Conservation (phyloP, 1,140 invertebrate genomes). For the Olivierus martensii region DNA sequence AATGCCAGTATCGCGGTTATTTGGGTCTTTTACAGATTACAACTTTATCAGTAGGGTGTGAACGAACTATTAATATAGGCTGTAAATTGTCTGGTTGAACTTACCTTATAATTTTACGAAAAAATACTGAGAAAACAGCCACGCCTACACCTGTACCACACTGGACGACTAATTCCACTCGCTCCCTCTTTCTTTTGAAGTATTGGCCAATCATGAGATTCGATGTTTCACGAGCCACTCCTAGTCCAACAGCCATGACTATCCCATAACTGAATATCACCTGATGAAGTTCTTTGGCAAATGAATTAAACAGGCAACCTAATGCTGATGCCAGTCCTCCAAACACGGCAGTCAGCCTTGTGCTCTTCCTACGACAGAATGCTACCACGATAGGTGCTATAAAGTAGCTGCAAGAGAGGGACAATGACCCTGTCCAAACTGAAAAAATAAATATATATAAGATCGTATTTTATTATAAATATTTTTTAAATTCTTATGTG, state of each 20-base stretch:
- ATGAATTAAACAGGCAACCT: conserved; percentile 27
- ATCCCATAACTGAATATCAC: conserved; percentile 15
- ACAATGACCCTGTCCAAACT: conserved; percentile 37
- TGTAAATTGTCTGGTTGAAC: conserved; percentile 12
- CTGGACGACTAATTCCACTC: conserved; percentile 75
- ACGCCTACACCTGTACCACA: conserved; percentile 72
- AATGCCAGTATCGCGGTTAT: no score
- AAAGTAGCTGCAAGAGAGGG: conserved; percentile 32
- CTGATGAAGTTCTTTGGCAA: conserved; percentile 32
- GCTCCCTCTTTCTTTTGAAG: conserved; percentile 65
- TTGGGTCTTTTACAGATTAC: no score
- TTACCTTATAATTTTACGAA: conserved; percentile 63
- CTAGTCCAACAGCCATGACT: conserved; percentile 58
- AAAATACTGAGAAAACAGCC: conserved; percentile 62
- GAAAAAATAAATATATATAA: conserved; percentile 22
- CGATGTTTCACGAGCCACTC: conserved; percentile 65
- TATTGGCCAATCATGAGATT: conserved; percentile 83
- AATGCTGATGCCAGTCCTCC: conserved; percentile 30
- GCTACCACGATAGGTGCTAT: conserved; percentile 31
- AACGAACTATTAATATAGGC: neutral
- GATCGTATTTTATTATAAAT: neutral
- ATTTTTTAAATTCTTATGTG: no score
- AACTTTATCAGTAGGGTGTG: no score
- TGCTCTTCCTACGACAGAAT: conserved; percentile 29
- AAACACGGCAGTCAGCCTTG: conserved; percentile 27